Evolutionary conservation across 1,140 invertebrate genomes (phyloP), one percentile per base, ranked within the genome.

Genomic region (Drosophila parabipectinata): DNA sequence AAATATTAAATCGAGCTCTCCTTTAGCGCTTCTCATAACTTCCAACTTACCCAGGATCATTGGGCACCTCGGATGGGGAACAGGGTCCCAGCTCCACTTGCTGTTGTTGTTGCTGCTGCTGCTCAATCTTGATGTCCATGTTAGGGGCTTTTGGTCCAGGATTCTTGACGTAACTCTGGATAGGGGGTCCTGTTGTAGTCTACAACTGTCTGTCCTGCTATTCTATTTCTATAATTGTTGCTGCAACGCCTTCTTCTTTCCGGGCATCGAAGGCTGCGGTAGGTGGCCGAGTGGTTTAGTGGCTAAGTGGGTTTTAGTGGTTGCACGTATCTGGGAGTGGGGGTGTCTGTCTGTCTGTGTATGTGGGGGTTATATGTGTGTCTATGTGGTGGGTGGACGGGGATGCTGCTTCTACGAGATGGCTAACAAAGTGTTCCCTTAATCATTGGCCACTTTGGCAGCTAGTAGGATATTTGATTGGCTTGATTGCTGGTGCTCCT

Each of bases 11-110:
- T 21, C 21, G 21, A 21, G 21, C 21, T 3, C 21, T 21, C 21
- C 21, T 21, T 3, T 1, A 21, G n/a, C 1, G 21, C 21, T 21
- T 21, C 21, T 1, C 21, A 21, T 21, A 15, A 15, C 1, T 15
- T 15, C 15, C 1, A 28, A 32, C 95, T 93, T 95, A 97, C 96
- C 96, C 96, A 92, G 96, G 96, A 94, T 97, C 96, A 94, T 97
- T 97, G 93, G 96, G 96, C 92, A 96, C 95, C 93, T 97, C 96
- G 57, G 95, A 95, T 60, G 96, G 95, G 85, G 96, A 95, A 90
- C 78, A 66, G 34, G 84, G 83, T 58, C 95, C 95, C 92, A 95
- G 94, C 78, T 94, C 94, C 83, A 94, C 60, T 69, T 90, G 95
- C 79, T 90, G 87, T 44, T 91, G 79, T 24, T 80, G 83, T 28